phyloP scores from a whole-genome alignment of 2,797 vertebrate genomes.

The Gallinago solitaria region DNA sequence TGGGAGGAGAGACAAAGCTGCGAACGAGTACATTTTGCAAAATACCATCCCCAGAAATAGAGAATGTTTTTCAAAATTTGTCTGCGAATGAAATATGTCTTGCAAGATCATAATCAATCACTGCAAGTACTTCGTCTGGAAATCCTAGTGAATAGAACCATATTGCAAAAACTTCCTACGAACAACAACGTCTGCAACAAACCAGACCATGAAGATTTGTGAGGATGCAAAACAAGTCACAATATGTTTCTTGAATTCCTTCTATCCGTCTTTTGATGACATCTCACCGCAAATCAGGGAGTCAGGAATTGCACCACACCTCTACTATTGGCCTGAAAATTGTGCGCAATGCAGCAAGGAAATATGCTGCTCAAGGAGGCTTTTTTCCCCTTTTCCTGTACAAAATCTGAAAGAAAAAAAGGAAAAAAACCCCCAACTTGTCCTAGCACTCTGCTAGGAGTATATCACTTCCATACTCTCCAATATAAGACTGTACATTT shows the following conservation, averaged over 20 bases:
- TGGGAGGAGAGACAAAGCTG: conserved; percentile 15
- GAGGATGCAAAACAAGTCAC: background rate
- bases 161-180: background rate
- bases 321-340: background rate
- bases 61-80: background rate
- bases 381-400: background rate
- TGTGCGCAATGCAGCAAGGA: background rate
- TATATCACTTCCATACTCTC: background rate
- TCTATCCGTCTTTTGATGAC: background rate
- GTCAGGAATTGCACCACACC: background rate
- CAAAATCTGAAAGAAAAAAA: background rate
- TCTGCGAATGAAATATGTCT: conserved; percentile 12
- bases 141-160: background rate
- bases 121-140: conserved; percentile 28
- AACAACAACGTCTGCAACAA: background rate
- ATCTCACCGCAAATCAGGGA: background rate
- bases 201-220: background rate
- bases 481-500: background rate
- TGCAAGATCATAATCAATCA: conserved; percentile 29
- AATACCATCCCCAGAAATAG: conserved; percentile 23
- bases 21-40: background rate
- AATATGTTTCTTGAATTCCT: background rate
- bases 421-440: background rate
- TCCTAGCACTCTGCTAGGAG: background rate
- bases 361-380: background rate